These are phyloP conservation scores for Toxostoma redivivum DNA, from an alignment of 2,113 vertebrate species.

Conservation along the genomic window DNA sequence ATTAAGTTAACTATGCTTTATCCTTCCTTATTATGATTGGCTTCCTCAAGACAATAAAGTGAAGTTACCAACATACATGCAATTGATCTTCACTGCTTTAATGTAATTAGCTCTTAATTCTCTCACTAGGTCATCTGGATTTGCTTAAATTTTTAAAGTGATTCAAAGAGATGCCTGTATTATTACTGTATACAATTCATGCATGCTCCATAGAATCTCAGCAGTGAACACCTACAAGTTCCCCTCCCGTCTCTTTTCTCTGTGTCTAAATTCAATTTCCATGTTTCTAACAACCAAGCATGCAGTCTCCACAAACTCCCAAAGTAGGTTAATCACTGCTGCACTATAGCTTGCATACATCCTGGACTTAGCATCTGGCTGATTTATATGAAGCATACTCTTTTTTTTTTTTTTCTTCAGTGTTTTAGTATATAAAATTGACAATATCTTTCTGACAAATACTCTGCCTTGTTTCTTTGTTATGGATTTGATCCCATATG, in stretches of 20 bases:
- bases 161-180: constrained; percentile 63
- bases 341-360: neutral
- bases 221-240: constrained; percentile 12
- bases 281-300: neutral
- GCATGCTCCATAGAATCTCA: constrained; percentile 7
- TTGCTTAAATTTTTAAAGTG: constrained; percentile 54
- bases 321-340: neutral
- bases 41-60: constrained; percentile 6
- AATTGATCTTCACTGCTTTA: constrained; percentile 59
- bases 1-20: constrained; percentile 12
- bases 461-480: neutral
- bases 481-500: neutral
- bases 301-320: neutral
- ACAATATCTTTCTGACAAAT: neutral
- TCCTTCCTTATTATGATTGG: constrained; percentile 1
- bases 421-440: neutral
- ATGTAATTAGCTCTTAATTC: constrained; percentile 62
- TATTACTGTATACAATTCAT: constrained; percentile 46
- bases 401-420: neutral
- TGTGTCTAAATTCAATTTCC: constrained; percentile 38
- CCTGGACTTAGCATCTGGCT: neutral
- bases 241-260: neutral
- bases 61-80: constrained; percentile 21
- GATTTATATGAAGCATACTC: neutral
- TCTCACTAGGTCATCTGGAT: constrained; percentile 37